A percentile compares a stretch with the other conserved stretches of the same genome.
Evolutionary conservation across 2,888 invertebrate species (phyloP).

Genomic region (Nemurella pictetii): DNA sequence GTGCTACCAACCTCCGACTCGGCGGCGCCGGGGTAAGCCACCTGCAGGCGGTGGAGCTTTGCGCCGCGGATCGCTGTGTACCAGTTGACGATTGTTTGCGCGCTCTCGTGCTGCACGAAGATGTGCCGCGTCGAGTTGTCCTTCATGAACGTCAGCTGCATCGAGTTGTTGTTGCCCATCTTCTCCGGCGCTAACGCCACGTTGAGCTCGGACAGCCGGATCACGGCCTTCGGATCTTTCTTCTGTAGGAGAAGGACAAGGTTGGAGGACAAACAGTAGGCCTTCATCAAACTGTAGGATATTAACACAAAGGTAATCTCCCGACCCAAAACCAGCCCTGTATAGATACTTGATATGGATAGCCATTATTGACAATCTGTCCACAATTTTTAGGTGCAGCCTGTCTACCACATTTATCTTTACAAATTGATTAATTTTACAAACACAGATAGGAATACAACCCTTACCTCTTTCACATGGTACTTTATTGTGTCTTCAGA

Average conservation of each 20-base stretch:
- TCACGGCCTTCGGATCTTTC: constrained; percentile 79
- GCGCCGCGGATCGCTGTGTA: constrained; percentile 81
- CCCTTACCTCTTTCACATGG: constrained; percentile 54
- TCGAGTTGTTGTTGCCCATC: constrained; percentile 75
- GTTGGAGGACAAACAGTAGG: not conserved
- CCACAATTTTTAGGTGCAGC: not conserved
- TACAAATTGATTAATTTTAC: too few relatives aligned
- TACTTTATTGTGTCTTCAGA: constrained; percentile 77
- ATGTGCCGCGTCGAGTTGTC: constrained; percentile 85
- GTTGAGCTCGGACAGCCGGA: constrained; percentile 80
- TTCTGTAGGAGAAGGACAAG: too few relatives aligned
- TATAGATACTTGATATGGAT: constrained; percentile 18
- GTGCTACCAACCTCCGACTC: constrained; percentile 65
- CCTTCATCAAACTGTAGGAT: too few relatives aligned
- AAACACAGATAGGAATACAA: not conserved
- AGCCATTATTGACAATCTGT: constrained; percentile 17
- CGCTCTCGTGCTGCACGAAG: constrained; percentile 83
- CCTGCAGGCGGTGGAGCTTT: constrained; percentile 78
- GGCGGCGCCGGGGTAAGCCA: constrained; percentile 78
- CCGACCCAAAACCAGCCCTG: too few relatives aligned
- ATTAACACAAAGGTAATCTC: not conserved
- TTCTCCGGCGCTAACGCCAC: constrained; percentile 83
- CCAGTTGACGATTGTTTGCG: constrained; percentile 85
- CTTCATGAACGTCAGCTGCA: constrained; percentile 83
- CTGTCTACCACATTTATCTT: too few relatives aligned